These are phyloP conservation scores for Pogoniulus pusillus DNA, from an alignment of 2,797 vertebrate species.

Conservation along the genomic window DNA sequence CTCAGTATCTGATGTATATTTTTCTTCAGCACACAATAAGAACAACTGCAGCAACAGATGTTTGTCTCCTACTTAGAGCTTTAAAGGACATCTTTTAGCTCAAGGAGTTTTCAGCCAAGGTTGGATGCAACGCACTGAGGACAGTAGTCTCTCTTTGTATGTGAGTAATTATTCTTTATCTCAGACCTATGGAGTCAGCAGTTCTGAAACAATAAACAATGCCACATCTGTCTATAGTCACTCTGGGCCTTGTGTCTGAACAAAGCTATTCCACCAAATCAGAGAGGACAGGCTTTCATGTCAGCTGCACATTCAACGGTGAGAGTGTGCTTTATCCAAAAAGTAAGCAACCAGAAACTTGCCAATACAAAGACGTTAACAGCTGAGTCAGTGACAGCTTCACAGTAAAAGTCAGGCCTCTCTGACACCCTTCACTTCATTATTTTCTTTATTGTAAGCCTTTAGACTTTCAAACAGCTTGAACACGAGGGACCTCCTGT, in stretches of 20 bases:
- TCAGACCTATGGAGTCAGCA: neutral
- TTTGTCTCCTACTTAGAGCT: neutral
- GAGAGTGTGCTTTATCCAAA: neutral
- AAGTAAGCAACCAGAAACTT: neutral
- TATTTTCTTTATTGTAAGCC: constrained; percentile 48
- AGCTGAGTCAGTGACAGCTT: neutral
- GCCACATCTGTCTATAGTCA: neutral
- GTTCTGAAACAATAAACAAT: neutral
- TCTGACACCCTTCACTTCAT: constrained; percentile 21
- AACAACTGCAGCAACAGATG: neutral
- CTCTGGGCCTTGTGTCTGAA: neutral
- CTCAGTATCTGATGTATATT: neutral
- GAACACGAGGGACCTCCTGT: constrained; percentile 23
- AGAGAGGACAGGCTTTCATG: neutral
- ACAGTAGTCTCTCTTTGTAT: neutral
- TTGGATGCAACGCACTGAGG: neutral
- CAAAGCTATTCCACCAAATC: neutral
- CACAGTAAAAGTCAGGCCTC: constrained; percentile 21
- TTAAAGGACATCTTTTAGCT: neutral
- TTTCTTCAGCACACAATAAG: neutral
- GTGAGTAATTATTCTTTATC: neutral
- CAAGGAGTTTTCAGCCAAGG: neutral
- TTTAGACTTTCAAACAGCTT: constrained; percentile 37
- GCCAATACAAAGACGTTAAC: constrained; percentile 29
- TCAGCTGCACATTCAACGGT: neutral